Conservation (phyloP, 2,888 invertebrate species). For the Pyrrhosoma nymphula region DNA sequence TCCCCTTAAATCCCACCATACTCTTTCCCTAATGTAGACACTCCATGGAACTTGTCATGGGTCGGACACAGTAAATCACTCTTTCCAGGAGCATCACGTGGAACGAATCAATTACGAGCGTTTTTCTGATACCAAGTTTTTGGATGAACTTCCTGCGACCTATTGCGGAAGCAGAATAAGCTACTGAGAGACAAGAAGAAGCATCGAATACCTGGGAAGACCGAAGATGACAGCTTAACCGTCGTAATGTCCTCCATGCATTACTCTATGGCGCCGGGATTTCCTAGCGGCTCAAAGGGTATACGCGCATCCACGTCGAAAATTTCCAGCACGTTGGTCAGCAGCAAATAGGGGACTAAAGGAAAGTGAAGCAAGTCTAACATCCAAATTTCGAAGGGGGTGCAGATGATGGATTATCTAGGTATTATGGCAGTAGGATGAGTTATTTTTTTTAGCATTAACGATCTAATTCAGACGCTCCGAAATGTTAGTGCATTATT, state of each 20-base stretch:
- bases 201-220: too few relatives aligned
- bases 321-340: not conserved
- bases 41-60: not conserved
- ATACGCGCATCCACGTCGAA: not conserved
- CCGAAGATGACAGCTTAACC: too few relatives aligned
- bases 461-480: too few relatives aligned
- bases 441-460: too few relatives aligned
- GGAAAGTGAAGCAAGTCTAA: not conserved
- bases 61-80: constrained; percentile 1
- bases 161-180: not conserved
- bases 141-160: not conserved
- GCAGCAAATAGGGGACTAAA: not conserved
- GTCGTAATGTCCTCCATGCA: too few relatives aligned
- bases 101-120: not conserved
- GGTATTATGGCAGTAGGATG: too few relatives aligned
- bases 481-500: too few relatives aligned
- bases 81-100: not conserved
- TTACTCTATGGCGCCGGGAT: not conserved
- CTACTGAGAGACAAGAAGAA: not conserved
- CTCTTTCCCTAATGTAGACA: not conserved
- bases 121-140: not conserved
- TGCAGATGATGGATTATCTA: too few relatives aligned
- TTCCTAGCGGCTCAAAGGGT: not conserved
- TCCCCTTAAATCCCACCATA: not conserved
- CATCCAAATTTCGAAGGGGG: too few relatives aligned